phyloP scores from a whole-genome alignment of 2,888 invertebrate species.

The Elegia similella region DNA sequence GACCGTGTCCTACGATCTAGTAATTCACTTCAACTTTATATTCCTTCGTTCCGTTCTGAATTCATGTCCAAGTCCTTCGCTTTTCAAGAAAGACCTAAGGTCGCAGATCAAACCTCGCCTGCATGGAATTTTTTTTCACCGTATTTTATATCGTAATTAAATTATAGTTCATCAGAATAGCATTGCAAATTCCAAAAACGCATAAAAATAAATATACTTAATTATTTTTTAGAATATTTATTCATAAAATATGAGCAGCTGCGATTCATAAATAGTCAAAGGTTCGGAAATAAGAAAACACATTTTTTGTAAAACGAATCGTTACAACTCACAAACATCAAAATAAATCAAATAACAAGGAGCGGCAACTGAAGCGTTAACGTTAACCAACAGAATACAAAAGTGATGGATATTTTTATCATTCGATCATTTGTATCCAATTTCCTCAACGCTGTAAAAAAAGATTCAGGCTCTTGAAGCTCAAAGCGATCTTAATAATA shows the following conservation, averaged over 20 bases:
- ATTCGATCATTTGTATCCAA: conserved; percentile 28
- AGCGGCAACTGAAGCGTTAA: conserved; percentile 11
- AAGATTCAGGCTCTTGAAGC: conserved; percentile 15
- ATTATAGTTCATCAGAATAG: too few species aligned
- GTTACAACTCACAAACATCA: neutral
- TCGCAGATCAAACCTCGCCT: too few species aligned
- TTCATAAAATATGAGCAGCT: neutral
- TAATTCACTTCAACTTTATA: too few species aligned
- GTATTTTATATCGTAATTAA: too few species aligned
- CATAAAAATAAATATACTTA: too few species aligned
- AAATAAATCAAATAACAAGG: conserved; percentile 2
- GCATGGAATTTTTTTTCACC: too few species aligned
- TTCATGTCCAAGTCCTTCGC: too few species aligned
- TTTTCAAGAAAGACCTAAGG: too few species aligned
- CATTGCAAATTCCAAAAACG: too few species aligned
- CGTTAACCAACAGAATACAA: conserved; percentile 11
- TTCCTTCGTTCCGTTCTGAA: too few species aligned
- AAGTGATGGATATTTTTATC: conserved; percentile 20
- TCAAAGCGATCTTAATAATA: conserved; percentile 46
- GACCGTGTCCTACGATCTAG: too few species aligned
- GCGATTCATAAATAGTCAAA: neutral
- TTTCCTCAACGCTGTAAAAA: conserved; percentile 22
- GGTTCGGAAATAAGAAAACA: conserved; percentile 1
- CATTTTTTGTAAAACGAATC: neutral
- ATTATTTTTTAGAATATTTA: too few species aligned